Percentiles rank a stretch among this genome's conserved stretches.
Conservation (phyloP, 2,888 invertebrate genomes). For the Chalcis sispes region DNA sequence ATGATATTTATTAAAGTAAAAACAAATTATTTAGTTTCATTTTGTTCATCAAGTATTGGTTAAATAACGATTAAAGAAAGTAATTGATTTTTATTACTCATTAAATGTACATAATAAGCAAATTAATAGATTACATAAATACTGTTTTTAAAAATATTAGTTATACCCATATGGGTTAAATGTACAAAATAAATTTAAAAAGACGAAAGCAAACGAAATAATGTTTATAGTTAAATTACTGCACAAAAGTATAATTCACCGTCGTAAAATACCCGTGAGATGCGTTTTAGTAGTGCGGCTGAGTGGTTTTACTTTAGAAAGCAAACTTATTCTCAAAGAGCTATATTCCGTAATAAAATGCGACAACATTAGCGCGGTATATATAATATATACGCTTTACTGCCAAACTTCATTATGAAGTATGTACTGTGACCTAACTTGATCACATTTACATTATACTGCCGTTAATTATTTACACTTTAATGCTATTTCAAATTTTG, state of each 20-base stretch:
- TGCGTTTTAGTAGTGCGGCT: background rate
- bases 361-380: constrained; percentile 26
- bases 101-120: too few relatives aligned
- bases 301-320: constrained; percentile 15
- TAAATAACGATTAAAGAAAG: too few relatives aligned
- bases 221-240: background rate
- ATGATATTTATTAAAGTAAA: too few relatives aligned
- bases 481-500: constrained; percentile 38
- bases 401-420: constrained; percentile 41
- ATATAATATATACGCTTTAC: constrained; percentile 35
- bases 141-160: too few relatives aligned
- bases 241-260: constrained; percentile 3
- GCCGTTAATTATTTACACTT: constrained; percentile 21
- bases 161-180: too few relatives aligned
- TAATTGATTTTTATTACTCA: too few relatives aligned
- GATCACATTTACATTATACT: constrained; percentile 28
- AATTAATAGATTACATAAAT: too few relatives aligned
- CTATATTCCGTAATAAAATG: constrained; percentile 34
- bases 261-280: background rate
- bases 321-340: constrained; percentile 28
- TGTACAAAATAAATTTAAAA: too few relatives aligned
- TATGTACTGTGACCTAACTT: constrained; percentile 31
- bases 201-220: too few relatives aligned
- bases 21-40: too few relatives aligned
- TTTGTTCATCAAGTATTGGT: too few relatives aligned